phyloP scores from a whole-genome alignment of 2,888 invertebrate species.

The Mimachlamys varia region DNA sequence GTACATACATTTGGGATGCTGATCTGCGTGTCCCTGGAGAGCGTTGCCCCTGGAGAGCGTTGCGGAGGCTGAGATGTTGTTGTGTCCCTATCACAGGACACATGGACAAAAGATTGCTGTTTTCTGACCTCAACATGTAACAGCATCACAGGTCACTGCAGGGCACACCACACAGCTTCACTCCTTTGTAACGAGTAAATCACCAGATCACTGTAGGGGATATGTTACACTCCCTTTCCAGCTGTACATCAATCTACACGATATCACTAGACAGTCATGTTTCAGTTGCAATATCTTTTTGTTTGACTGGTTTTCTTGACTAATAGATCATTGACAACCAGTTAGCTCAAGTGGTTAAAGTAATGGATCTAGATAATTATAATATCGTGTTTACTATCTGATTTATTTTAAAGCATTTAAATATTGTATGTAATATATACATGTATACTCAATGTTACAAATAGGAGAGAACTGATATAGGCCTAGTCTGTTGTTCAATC shows the following conservation, averaged over 20 bases:
- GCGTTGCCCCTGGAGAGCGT: neutral
- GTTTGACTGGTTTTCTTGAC: too few relatives aligned
- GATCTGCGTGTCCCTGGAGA: neutral
- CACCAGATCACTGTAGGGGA: neutral
- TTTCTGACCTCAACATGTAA: neutral
- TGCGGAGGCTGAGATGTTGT: neutral
- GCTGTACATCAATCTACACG: neutral
- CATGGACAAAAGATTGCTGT: neutral
- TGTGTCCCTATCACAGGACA: neutral
- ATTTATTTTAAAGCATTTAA: too few relatives aligned
- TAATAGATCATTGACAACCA: too few relatives aligned
- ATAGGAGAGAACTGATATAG: too few relatives aligned
- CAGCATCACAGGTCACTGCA: slow-evolving; percentile 7
- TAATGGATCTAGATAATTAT: too few relatives aligned
- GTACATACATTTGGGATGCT: neutral
- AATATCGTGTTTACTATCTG: too few relatives aligned
- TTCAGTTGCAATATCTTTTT: too few relatives aligned
- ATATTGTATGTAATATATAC: too few relatives aligned
- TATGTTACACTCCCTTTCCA: neutral
- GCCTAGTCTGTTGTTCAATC: too few relatives aligned
- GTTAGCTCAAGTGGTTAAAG: too few relatives aligned
- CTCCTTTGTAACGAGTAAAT: neutral
- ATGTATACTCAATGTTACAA: too few relatives aligned
- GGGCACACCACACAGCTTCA: neutral
- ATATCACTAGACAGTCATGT: neutral